Conservation (phyloP, 2,888 invertebrate species). For the Torymus texanus region DNA sequence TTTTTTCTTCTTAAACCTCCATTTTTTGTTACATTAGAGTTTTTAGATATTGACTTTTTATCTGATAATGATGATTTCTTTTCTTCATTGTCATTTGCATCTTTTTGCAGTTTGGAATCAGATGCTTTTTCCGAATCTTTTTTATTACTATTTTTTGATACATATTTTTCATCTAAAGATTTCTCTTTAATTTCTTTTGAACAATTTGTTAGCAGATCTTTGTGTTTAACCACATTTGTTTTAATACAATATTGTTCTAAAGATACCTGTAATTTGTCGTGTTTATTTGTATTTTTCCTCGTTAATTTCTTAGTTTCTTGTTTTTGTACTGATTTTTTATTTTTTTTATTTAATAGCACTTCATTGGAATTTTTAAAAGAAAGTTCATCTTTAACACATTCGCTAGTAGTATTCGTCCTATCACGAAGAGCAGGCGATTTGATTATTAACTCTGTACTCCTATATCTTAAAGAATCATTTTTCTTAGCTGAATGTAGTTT, state of each 20-base stretch:
- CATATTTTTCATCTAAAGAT: not conserved
- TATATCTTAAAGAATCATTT: not conserved
- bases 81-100: not conserved
- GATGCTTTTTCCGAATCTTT: not conserved
- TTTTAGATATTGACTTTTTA: conserved; percentile 16
- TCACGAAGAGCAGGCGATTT: conserved; percentile 52
- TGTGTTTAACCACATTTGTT: not conserved
- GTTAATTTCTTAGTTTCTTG: not conserved
- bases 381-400: conserved; percentile 3
- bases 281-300: not conserved
- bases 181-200: not conserved
- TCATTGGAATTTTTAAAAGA: conserved; percentile 6
- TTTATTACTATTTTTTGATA: not conserved
- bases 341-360: not conserved
- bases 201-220: not conserved
- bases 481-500: conserved; percentile 8
- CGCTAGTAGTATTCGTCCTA: conserved; percentile 46
- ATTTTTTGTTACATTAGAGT: not conserved
- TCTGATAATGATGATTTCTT: not conserved
- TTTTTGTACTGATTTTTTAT: conserved; percentile 1
- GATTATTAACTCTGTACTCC: conserved; percentile 9
- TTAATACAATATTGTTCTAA: conserved; percentile 13
- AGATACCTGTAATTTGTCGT: not conserved
- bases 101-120: not conserved
- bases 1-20: conserved; percentile 18